Evolutionary conservation across 2,797 vertebrate species (phyloP).

Genomic region (Euthynnus affinis): DNA sequence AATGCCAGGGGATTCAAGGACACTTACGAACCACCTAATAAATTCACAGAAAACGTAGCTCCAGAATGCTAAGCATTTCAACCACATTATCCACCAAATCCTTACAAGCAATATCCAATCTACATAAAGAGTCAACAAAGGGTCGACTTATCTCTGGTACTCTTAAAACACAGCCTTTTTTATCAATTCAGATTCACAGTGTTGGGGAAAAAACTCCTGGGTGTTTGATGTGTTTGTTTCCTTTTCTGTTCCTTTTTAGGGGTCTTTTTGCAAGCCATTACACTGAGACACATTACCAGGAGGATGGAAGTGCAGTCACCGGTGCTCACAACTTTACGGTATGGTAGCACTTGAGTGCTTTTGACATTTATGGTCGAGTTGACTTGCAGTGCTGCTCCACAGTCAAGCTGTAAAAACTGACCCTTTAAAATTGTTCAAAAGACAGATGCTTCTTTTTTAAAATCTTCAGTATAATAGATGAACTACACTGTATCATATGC

Average conservation of each 20-base stretch:
- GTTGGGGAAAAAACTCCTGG: background rate
- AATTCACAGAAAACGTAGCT: constrained; percentile 50
- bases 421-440: constrained; percentile 21
- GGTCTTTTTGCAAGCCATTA: constrained; percentile 91
- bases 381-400: constrained; percentile 41
- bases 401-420: constrained; percentile 49
- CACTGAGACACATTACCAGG: constrained; percentile 92
- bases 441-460: constrained; percentile 29
- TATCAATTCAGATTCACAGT: constrained; percentile 4
- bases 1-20: constrained; percentile 62
- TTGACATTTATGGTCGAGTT: constrained; percentile 64
- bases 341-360: constrained; percentile 67
- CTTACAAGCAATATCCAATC: constrained; percentile 27
- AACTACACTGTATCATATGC: background rate
- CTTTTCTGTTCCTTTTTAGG: constrained; percentile 75
- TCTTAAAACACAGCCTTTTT: background rate
- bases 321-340: constrained; percentile 88
- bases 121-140: constrained; percentile 36
- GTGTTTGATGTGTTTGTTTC: constrained; percentile 57
- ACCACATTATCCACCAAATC: constrained; percentile 41
- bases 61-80: constrained; percentile 20
- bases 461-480: background rate
- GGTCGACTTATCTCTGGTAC: constrained; percentile 1
- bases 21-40: constrained; percentile 54
- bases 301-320: constrained; percentile 89